Base-by-base conservation (phyloP, 2,797 vertebrate genomes). In the Sylvia borin region DNA sequence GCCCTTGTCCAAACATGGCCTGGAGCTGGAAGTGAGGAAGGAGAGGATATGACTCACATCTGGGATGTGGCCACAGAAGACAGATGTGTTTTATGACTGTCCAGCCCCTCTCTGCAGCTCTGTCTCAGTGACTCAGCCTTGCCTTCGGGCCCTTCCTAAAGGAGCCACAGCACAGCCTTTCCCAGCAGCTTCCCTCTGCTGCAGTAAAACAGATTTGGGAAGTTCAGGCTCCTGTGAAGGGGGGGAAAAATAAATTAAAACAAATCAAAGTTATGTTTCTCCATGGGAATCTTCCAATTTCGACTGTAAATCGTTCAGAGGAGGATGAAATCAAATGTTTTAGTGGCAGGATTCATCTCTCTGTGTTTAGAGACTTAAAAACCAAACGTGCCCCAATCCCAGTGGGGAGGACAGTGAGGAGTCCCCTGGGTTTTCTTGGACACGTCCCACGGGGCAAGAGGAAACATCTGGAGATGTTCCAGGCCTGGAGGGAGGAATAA, bases 11-110 rank as follows among this genome's bases (percentile, higher is more conserved):
- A 8, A 40, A 57, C 68, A 31, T 34, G 31, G 72, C 50, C 57
- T 55, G 3, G 50, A 66, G 85, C 5, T 84, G 83, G 74, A 34
- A 86, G 62, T 5, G 66, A 32, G 76, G 58, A 51, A 57, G 8
- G 3, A 75, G 73, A 90, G 94, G 94, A 93, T 90, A 85, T 92
- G 90, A 95, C 45, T 93, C 94, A 95, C 85, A 85, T 40, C 75
- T 94, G 94, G 91, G 95, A 80, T 11, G 68, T 7, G 82, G 61
- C 42, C 11, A 5, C 72, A 19, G 45, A 77, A 82, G 87, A 71
- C 94, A 93, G 78, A 90, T 87, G 89, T 70, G 75, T 88, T 87
- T 91, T 17, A 40, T 92, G 79, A 85, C 50, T 45, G 68, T 50
- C 90, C 90, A 13, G 77, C 48, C 84, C 54, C 45, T 85, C 17